Evolutionary conservation across 2,113 vertebrate genomes (phyloP).

Genomic region (Aplodontia rufa): DNA sequence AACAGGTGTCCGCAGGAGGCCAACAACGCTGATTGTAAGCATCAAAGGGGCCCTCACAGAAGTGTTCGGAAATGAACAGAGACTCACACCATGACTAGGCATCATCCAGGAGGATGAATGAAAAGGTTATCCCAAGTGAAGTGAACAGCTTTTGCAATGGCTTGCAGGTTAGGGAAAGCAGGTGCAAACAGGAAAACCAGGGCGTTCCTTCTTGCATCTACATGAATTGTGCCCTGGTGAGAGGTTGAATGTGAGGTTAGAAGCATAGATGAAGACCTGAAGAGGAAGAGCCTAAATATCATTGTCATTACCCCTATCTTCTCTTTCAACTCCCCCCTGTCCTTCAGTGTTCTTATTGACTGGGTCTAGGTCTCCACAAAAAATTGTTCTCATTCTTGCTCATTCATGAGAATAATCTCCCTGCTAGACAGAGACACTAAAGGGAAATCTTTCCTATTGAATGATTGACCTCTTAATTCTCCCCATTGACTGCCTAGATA

Average conservation of each 20-base stretch:
- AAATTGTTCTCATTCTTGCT: conserved; percentile 62
- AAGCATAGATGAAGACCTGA: not conserved
- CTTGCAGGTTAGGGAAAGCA: not conserved
- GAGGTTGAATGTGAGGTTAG: not conserved
- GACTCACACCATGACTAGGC: not conserved
- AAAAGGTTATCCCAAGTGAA: not conserved
- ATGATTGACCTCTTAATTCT: conserved; percentile 74
- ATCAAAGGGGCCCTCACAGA: not conserved
- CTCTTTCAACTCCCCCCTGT: not conserved
- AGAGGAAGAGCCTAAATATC: not conserved
- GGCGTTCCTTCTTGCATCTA: not conserved
- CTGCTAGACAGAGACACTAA: conserved; percentile 52
- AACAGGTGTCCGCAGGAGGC: not conserved
- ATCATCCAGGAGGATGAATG: not conserved
- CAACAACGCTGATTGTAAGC: too few species aligned
- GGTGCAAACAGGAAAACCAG: not conserved
- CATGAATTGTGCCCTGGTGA: not conserved
- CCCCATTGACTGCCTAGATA: conserved; percentile 68
- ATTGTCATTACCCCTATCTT: not conserved
- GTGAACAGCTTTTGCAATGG: not conserved
- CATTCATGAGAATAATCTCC: conserved; percentile 70
- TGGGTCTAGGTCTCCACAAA: conserved; percentile 17
- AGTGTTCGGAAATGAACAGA: not conserved
- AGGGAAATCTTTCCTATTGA: conserved; percentile 71
- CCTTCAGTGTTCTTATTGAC: conserved; percentile 42